Percentiles rank a stretch among this genome's conserved stretches.
Evolutionary conservation across 2,888 invertebrate species (phyloP).

Genomic region (Polydesmus complanatus): DNA sequence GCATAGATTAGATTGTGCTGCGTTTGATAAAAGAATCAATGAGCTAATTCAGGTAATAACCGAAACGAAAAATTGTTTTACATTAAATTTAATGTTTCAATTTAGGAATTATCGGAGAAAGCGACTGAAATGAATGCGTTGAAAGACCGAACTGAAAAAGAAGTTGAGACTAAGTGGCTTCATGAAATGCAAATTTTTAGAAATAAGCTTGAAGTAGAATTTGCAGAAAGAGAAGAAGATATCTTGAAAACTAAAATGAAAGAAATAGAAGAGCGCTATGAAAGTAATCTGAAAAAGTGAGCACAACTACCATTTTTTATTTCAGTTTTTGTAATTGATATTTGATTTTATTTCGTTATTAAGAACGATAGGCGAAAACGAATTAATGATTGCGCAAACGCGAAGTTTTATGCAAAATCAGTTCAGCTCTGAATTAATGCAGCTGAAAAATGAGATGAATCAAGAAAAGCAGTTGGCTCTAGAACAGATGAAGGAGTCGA

Average conservation of each 20-base stretch:
- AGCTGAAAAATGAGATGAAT: not conserved
- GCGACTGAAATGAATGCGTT: not conserved
- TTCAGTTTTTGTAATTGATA: too few species aligned
- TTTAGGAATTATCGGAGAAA: not conserved
- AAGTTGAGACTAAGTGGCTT: constrained; percentile 9
- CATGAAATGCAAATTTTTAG: constrained; percentile 17
- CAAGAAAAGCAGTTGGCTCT: not conserved
- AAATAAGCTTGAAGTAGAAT: not conserved
- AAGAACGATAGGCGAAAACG: not conserved
- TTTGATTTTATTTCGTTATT: too few species aligned
- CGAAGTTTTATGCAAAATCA: not conserved
- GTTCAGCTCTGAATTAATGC: not conserved
- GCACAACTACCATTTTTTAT: too few species aligned
- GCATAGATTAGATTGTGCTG: not conserved
- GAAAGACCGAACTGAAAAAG: not conserved
- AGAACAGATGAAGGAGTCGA: not conserved
- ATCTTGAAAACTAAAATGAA: not conserved
- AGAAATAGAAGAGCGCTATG: not conserved
- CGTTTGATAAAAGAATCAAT: not conserved
- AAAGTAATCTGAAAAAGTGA: not conserved
- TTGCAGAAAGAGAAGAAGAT: not conserved
- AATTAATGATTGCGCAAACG: not conserved
- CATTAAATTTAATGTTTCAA: not conserved
- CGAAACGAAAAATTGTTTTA: not conserved
- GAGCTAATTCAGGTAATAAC: not conserved